Evolutionary conservation across 2,113 vertebrate genomes (phyloP).

Genomic region (Nothocercus nigrocapillus): DNA sequence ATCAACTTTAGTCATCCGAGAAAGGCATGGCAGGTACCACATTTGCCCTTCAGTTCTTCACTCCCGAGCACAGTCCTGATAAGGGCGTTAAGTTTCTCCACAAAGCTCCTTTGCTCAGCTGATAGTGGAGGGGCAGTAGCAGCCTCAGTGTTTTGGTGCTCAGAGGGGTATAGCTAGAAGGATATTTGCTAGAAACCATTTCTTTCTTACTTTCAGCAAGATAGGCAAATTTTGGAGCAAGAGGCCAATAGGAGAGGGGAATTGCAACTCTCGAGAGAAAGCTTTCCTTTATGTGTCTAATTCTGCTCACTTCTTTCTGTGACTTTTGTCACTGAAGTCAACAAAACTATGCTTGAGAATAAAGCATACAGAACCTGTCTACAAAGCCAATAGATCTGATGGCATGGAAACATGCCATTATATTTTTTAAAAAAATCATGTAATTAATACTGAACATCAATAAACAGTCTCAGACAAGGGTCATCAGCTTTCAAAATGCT

Average conservation of each 20-base stretch:
- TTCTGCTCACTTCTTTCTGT: not conserved
- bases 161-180: not conserved
- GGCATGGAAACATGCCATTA: accelerated
- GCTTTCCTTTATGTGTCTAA: not conserved
- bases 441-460: not conserved
- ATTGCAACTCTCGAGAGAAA: not conserved
- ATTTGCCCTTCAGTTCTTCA: slow-evolving; percentile 15
- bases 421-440: not conserved
- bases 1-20: not conserved
- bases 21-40: accelerated
- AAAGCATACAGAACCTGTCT: not conserved
- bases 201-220: not conserved
- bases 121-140: not conserved
- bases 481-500: not conserved
- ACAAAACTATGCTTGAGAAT: not conserved
- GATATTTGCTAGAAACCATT: not conserved
- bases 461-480: not conserved
- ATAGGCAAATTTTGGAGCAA: not conserved
- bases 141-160: not conserved
- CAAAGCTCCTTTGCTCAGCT: not conserved
- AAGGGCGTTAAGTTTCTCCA: not conserved
- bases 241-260: not conserved
- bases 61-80: not conserved
- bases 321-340: not conserved
- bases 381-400: accelerated